Conservation (phyloP, 2,888 invertebrate genomes). For the Lepas anatifera region DNA sequence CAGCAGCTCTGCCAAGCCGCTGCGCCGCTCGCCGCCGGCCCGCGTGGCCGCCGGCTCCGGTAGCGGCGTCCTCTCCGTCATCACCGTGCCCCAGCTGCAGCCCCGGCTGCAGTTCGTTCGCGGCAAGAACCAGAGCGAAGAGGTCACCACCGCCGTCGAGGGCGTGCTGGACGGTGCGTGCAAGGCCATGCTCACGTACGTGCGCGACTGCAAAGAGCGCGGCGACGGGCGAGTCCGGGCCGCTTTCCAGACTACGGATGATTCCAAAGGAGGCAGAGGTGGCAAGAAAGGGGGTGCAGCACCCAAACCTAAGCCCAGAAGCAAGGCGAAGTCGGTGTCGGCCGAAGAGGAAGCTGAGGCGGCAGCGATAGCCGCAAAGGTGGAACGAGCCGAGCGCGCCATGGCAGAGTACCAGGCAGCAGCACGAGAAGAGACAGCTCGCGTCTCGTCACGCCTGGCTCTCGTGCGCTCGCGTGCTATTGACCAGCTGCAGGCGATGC, state of each 20-base stretch:
- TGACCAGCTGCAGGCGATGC: not conserved
- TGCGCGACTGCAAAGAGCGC: not conserved
- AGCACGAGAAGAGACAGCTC: not conserved
- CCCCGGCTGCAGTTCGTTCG: not conserved
- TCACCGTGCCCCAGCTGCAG: not conserved
- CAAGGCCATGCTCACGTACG: not conserved
- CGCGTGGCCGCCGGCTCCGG: not conserved
- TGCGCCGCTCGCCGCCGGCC: not conserved
- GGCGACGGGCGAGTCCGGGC: not conserved
- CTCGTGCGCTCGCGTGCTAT: not conserved
- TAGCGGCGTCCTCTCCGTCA: not conserved
- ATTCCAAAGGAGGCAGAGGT: not conserved
- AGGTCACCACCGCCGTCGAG: constrained; percentile 1
- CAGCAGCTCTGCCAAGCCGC: not conserved
- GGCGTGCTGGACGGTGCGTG: not conserved
- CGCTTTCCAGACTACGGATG: not conserved
- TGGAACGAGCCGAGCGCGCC: not conserved
- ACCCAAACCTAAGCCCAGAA: not conserved
- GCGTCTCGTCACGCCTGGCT: not conserved
- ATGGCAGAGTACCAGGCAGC: constrained; percentile 3
- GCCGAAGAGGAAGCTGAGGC: not conserved
- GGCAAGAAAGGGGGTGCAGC: not conserved
- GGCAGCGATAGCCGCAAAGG: not conserved
- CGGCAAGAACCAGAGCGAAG: not conserved
- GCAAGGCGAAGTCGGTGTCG: not conserved